A percentile compares a stretch with the other conserved stretches of the same genome.
These are phyloP conservation scores for Edolisoma coerulescens DNA, from an alignment of 2,113 vertebrate species.

Conservation along the genomic window DNA sequence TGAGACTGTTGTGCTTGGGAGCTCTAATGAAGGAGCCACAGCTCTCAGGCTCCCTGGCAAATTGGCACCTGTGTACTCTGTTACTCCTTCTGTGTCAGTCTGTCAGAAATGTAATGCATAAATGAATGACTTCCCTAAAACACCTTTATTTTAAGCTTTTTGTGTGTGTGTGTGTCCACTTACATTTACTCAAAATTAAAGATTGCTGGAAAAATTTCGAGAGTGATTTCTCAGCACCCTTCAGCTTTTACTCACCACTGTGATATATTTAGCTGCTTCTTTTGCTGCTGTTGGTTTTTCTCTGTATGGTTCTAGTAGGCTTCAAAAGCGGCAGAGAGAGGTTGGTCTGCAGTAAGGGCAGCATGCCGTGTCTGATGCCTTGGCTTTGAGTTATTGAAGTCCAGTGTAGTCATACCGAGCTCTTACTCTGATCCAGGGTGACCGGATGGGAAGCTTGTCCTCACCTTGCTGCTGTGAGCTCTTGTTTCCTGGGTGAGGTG, in stretches of 20 bases:
- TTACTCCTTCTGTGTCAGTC: not conserved
- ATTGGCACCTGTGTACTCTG: not conserved
- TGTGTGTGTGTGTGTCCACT: accelerated
- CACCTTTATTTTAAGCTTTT: not conserved
- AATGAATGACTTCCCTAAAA: not conserved
- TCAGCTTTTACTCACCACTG: not conserved
- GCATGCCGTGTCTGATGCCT: not conserved
- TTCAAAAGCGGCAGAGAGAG: not conserved
- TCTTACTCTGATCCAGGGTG: not conserved
- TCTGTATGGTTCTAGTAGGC: not conserved
- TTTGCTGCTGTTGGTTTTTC: not conserved
- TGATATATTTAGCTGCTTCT: not conserved
- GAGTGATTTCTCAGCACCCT: not conserved
- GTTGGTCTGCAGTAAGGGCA: not conserved
- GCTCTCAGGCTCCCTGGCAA: not conserved
- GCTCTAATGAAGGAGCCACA: not conserved
- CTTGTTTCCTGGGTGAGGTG: not conserved
- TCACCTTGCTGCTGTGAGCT: not conserved
- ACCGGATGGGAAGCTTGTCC: not conserved
- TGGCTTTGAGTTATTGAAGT: not conserved
- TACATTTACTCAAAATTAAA: not conserved
- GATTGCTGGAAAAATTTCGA: not conserved
- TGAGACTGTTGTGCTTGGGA: not conserved
- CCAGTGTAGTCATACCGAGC: not conserved
- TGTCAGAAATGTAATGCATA: not conserved